Evolutionary conservation across 2,113 vertebrate species (phyloP).

Genomic region (Odobenus rosmarus): DNA sequence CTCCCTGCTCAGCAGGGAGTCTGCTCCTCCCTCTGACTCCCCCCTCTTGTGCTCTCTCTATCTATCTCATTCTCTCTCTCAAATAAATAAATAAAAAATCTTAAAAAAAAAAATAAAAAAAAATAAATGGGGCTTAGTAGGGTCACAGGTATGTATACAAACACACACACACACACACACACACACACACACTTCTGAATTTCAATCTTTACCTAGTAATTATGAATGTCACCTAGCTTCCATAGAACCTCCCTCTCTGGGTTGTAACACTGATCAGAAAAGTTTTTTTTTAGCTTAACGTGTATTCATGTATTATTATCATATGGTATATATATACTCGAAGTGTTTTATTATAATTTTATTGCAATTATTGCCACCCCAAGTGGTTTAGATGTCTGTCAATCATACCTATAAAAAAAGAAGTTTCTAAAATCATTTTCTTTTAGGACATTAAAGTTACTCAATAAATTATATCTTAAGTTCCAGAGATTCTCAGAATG

Average conservation of each 20-base stretch:
- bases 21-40: too few relatives aligned
- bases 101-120: too few relatives aligned
- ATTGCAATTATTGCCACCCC: constrained; percentile 16
- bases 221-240: constrained; percentile 6
- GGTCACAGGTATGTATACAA: background rate
- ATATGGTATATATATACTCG: background rate
- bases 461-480: constrained; percentile 16
- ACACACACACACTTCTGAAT: background rate
- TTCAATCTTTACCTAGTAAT: constrained; percentile 25
- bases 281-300: constrained; percentile 32
- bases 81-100: too few relatives aligned
- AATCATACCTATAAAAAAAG: constrained; percentile 45
- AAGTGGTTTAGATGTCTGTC: constrained; percentile 15
- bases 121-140: background rate
- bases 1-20: too few relatives aligned
- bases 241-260: background rate
- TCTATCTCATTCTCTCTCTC: too few relatives aligned
- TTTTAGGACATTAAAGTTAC: constrained; percentile 55
- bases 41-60: too few relatives aligned
- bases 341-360: constrained; percentile 41
- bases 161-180: background rate
- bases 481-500: constrained; percentile 27
- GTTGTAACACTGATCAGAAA: constrained; percentile 21
- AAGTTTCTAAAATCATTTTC: constrained; percentile 56
- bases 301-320: background rate